Evolutionary conservation across 2,797 vertebrate genomes (phyloP), one percentile per base, ranked within the genome.

Genomic region (Acropternis orthonyx): DNA sequence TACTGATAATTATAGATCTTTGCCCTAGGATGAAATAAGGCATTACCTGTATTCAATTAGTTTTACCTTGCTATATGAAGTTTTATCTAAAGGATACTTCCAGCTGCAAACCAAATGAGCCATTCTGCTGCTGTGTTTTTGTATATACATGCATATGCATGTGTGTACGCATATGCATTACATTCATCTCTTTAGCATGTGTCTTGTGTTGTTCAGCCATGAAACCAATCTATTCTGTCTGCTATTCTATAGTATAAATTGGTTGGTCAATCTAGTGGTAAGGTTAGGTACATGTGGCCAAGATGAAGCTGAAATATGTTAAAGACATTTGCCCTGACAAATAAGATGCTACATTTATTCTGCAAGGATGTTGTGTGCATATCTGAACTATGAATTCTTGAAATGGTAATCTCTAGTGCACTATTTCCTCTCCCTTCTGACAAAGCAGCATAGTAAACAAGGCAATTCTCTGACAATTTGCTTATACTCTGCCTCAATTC

Each of bases 381-480:
- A 39, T 48, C n/a, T 76, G 41, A 83, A 28, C 66, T 66, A 14
- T 17, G 39, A 85, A n/a, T 78, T 84, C 59, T 75, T 92, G 44
- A 71, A 88, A 43, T 24, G 28, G 14, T 67, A 36, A 39, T 84
- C 55, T 85, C 1, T 49, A 28, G 80, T 85, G 51, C 55, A 69
- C 39, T 4, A 8, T 66, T 82, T 93, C 55, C 43, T 78, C 22
- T 93, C 52, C 27, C 30, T 85, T 89, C 62, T 65, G 51, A 68
- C 54, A 74, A 69, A 71, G 61, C 44, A 77, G 77, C 51, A 19
- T 9, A 63, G 26, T 63, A 49, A 84, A 69, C 69, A n/a, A 37
- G n/a, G 39, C 66, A 79, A 10, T 86, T 89, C 32, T 82, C 72
- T 84, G 69, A 78, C 55, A 46, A 37, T 74, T 85, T 82, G 44